These are phyloP conservation scores for Tetramorium bicarinatum DNA, from an alignment of 2,888 invertebrate species.

Conservation along the genomic window DNA sequence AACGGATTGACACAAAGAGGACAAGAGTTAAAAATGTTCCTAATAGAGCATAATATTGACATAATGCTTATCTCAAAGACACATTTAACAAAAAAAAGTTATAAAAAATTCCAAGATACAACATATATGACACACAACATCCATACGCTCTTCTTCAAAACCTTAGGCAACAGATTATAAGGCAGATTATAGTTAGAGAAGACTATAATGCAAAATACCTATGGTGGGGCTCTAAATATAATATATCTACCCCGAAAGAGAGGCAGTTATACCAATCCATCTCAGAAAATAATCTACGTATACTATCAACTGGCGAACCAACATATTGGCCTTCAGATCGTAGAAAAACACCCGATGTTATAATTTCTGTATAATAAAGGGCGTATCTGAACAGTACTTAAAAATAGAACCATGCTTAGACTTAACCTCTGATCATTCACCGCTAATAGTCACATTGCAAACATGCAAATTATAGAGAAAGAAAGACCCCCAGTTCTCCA, in stretches of 20 bases:
- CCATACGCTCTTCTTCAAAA: slow-evolving; percentile 63
- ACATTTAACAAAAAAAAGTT: no score
- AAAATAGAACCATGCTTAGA: slow-evolving; percentile 59
- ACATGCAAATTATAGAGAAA: neutral
- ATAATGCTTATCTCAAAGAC: no score
- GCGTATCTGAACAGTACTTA: slow-evolving; percentile 43
- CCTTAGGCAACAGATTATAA: slow-evolving; percentile 62
- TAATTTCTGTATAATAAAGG: slow-evolving; percentile 60
- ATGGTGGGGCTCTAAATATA: slow-evolving; percentile 71
- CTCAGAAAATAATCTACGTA: slow-evolving; percentile 12
- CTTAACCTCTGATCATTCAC: slow-evolving; percentile 64
- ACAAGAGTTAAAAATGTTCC: no score
- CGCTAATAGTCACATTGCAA: slow-evolving; percentile 44
- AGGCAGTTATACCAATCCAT: slow-evolving; percentile 53
- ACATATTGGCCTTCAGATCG: slow-evolving; percentile 72
- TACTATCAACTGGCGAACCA: slow-evolving; percentile 67
- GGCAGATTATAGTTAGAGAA: slow-evolving; percentile 62
- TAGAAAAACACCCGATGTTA: slow-evolving; percentile 69
- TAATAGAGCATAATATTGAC: no score
- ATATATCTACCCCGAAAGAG: slow-evolving; percentile 53
- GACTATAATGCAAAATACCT: slow-evolving; percentile 70
- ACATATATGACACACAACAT: no score
- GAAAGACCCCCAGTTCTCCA: no score
- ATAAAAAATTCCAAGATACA: no score
- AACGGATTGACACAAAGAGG: no score